Evolutionary conservation across 2,888 invertebrate genomes (phyloP).

Genomic region (Rhodophaea formosa): DNA sequence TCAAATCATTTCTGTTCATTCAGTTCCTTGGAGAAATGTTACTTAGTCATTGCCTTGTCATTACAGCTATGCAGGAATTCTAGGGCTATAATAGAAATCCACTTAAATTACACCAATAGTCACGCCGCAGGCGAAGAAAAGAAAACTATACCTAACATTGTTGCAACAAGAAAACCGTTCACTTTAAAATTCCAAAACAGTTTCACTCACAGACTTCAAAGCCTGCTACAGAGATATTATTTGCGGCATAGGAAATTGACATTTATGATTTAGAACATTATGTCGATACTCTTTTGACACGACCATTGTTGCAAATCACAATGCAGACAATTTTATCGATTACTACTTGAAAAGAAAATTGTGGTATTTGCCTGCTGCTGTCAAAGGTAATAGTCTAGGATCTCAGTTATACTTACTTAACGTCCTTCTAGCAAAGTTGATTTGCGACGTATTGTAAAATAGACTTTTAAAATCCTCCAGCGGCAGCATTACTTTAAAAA

Average conservation of each 20-base stretch:
- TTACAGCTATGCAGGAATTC: no score
- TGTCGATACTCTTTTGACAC: neutral
- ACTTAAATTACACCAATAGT: neutral
- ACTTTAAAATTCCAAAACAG: neutral
- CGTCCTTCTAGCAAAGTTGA: no score
- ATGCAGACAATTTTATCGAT: conserved; percentile 22
- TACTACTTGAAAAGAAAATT: conserved; percentile 24
- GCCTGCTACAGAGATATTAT: neutral
- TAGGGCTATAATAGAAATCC: neutral
- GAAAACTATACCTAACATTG: neutral
- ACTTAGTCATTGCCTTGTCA: no score
- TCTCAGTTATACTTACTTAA: no score
- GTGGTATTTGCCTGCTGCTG: conserved; percentile 15
- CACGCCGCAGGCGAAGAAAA: neutral
- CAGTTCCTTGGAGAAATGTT: no score
- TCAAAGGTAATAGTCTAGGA: no score
- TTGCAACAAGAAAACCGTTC: neutral
- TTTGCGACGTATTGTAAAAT: no score
- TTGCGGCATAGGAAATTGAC: neutral
- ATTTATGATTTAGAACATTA: neutral
- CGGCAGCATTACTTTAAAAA: no score
- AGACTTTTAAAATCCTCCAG: no score
- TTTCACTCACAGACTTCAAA: neutral
- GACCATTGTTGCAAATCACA: neutral
- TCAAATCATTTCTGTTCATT: no score